These are phyloP conservation scores for Drosophila varians DNA, from an alignment of 1,140 invertebrate genomes.

Conservation along the genomic window DNA sequence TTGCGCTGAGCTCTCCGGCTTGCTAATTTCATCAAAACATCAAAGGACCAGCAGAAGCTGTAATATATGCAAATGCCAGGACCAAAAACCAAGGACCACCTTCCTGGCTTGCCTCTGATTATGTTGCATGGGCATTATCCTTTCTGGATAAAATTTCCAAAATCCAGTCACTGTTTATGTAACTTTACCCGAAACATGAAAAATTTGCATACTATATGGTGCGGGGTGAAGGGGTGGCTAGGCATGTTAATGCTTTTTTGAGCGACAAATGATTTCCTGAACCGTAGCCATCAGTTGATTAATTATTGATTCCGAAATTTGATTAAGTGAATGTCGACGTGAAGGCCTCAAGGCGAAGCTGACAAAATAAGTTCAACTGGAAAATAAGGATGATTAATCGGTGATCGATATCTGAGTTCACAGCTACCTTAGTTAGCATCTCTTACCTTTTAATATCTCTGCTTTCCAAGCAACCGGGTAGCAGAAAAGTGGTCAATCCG, in stretches of 20 bases:
- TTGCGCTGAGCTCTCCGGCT: not conserved
- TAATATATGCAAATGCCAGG: slow-evolving; percentile 77
- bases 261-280: slow-evolving; percentile 68
- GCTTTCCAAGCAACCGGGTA: no score
- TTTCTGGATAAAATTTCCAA: slow-evolving; percentile 32
- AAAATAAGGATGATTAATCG: slow-evolving; percentile 31
- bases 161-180: slow-evolving; percentile 41
- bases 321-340: slow-evolving; percentile 61
- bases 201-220: slow-evolving; percentile 62
- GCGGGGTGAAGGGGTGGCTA: slow-evolving; percentile 15
- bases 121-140: slow-evolving; percentile 78
- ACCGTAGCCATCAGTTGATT: slow-evolving; percentile 65
- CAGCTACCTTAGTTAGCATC: no score
- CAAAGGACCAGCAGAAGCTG: slow-evolving; percentile 49
- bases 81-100: slow-evolving; percentile 5
- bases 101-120: slow-evolving; percentile 60
- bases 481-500: slow-evolving; percentile 22
- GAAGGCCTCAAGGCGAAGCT: slow-evolving; percentile 3
- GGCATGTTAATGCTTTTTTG: slow-evolving; percentile 39
- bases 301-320: slow-evolving; percentile 77
- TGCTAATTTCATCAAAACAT: slow-evolving; percentile 71
- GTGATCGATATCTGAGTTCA: slow-evolving; percentile 17
- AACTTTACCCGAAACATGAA: slow-evolving; percentile 59
- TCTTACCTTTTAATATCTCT: not conserved
- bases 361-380: slow-evolving; percentile 50